Conservation (phyloP, 2,797 vertebrate species). For the Anas bahamensis region DNA sequence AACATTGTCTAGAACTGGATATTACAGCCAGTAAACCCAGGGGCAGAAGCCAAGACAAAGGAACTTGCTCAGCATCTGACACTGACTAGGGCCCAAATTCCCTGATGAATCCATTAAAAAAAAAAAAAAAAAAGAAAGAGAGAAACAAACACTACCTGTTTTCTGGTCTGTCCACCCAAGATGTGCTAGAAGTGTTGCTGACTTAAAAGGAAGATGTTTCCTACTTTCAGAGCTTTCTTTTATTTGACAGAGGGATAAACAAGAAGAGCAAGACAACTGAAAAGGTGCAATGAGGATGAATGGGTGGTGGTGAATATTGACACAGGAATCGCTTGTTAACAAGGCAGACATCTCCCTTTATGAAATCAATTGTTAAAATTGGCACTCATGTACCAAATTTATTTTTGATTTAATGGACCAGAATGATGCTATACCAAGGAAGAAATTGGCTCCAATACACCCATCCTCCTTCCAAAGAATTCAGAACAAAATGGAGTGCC, state of each 20-base stretch:
- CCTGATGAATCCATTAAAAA: background rate
- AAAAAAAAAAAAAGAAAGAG: too few species aligned
- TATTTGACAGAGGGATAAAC: background rate
- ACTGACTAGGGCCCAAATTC: background rate
- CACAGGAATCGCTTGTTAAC: background rate
- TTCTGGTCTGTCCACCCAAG: background rate
- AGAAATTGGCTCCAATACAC: background rate
- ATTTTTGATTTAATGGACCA: background rate
- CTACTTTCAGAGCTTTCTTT: background rate
- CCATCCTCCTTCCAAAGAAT: background rate
- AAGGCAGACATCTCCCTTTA: background rate
- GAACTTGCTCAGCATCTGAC: background rate
- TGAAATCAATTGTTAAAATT: conserved; percentile 18
- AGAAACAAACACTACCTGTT: background rate
- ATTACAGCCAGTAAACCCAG: background rate
- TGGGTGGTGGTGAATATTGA: background rate
- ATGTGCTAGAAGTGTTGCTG: background rate
- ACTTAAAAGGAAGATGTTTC: background rate
- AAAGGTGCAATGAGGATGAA: background rate
- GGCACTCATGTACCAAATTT: background rate
- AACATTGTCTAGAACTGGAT: background rate
- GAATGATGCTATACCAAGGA: background rate
- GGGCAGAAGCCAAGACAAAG: background rate
- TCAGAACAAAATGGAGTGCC: background rate
- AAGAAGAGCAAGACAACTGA: background rate